Conservation (phyloP, 2,888 invertebrate species). For the Nomada ferruginata region DNA sequence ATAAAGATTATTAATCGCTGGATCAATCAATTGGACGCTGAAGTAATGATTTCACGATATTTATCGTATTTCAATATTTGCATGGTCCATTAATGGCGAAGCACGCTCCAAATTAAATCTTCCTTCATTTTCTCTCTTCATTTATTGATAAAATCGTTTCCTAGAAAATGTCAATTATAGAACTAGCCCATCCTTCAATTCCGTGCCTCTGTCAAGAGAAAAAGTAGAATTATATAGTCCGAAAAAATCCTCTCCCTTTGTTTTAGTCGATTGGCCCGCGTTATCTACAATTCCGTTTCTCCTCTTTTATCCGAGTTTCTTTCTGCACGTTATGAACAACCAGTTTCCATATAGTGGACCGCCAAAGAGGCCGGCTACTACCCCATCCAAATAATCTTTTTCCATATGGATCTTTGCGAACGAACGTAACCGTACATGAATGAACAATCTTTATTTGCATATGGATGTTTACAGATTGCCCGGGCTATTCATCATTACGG, state of each 20-base stretch:
- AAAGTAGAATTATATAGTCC: not conserved
- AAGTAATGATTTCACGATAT: slow-evolving; percentile 1
- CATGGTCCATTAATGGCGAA: not conserved
- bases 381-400: slow-evolving; percentile 21
- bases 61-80: not conserved
- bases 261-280: not conserved
- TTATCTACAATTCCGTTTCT: not conserved
- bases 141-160: not conserved
- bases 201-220: not conserved
- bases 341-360: not conserved
- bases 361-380: not conserved
- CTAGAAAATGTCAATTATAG: not conserved
- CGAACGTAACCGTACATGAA: not conserved
- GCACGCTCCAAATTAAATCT: not conserved
- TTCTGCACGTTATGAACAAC: not conserved
- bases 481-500: slow-evolving; percentile 26
- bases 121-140: not conserved
- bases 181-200: not conserved
- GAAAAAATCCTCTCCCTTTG: not conserved
- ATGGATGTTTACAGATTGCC: slow-evolving; percentile 35
- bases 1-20: not conserved
- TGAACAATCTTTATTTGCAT: slow-evolving; percentile 39
- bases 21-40: not conserved
- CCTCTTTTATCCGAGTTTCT: not conserved
- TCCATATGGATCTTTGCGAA: not conserved